Percentiles rank a stretch among this genome's conserved stretches.
Conservation (phyloP, 2,888 invertebrate genomes). For the Drosophila stalkeri region DNA sequence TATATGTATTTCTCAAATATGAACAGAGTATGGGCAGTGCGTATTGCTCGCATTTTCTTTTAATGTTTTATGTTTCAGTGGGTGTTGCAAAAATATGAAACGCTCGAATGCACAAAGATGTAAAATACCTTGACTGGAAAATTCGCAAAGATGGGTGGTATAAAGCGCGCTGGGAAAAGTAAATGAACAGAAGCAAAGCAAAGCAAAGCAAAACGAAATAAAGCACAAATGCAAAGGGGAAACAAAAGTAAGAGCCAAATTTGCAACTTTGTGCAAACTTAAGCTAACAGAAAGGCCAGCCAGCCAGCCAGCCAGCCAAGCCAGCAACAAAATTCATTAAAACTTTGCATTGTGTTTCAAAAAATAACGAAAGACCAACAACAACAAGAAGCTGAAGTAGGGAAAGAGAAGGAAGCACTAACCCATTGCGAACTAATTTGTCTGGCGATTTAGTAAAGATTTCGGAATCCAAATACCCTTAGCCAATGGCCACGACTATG, state of each 20-base stretch:
- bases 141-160: constrained; percentile 48
- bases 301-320: background rate
- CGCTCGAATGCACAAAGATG: constrained; percentile 69
- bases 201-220: constrained; percentile 44
- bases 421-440: constrained; percentile 77
- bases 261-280: constrained; percentile 63
- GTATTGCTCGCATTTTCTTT: background rate
- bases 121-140: constrained; percentile 73
- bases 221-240: constrained; percentile 44
- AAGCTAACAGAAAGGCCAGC: constrained; percentile 60
- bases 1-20: too few relatives aligned
- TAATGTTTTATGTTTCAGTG: constrained; percentile 7
- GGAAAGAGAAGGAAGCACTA: constrained; percentile 14
- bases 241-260: constrained; percentile 61
- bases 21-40: constrained; percentile 5
- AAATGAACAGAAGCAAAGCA: constrained; percentile 44
- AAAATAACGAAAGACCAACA: constrained; percentile 43
- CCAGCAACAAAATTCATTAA: constrained; percentile 73
- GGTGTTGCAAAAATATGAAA: constrained; percentile 59
- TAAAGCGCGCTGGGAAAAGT: constrained; percentile 28
- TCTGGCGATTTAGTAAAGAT: constrained; percentile 73
- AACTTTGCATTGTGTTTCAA: constrained; percentile 71
- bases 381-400: background rate
- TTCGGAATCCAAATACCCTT: constrained; percentile 23
- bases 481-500: constrained; percentile 4